Evolutionary conservation across 2,113 vertebrate species (phyloP).

Genomic region (Sinocyclocheilus anshuiensis): DNA sequence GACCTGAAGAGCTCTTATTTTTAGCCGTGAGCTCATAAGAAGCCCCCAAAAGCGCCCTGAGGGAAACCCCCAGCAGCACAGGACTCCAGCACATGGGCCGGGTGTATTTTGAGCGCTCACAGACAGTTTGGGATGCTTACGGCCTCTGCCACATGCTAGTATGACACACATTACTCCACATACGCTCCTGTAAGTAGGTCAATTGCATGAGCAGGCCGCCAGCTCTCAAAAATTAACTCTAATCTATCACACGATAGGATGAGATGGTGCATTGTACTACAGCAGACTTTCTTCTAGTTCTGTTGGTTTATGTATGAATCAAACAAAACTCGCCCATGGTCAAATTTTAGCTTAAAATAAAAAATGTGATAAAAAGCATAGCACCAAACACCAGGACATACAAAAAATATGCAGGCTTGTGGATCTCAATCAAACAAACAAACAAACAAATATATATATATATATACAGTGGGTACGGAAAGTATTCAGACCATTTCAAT

Average conservation of each 20-base stretch:
- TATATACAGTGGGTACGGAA: too few relatives aligned
- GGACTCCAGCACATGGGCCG: slow-evolving; percentile 65
- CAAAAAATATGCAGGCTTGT: too few relatives aligned
- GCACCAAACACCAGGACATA: too few relatives aligned
- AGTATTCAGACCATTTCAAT: too few relatives aligned
- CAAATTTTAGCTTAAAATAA: too few relatives aligned
- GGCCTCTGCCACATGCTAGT: slow-evolving; percentile 43
- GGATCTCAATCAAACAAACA: too few relatives aligned
- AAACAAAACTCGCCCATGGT: too few relatives aligned
- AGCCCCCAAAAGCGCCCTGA: slow-evolving; percentile 62
- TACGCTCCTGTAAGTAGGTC: slow-evolving; percentile 52
- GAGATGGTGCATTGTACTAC: background rate
- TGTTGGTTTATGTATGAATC: too few relatives aligned
- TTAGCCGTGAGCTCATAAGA: slow-evolving; percentile 70
- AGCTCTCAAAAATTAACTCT: background rate
- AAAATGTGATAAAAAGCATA: too few relatives aligned
- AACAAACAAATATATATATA: too few relatives aligned
- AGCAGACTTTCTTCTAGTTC: too few relatives aligned
- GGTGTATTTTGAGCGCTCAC: slow-evolving; percentile 66
- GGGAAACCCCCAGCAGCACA: slow-evolving; percentile 70
- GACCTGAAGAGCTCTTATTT: slow-evolving; percentile 63
- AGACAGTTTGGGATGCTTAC: slow-evolving; percentile 46
- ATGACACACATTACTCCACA: slow-evolving; percentile 18
- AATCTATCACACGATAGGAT: background rate
- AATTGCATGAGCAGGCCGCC: slow-evolving; percentile 37